A percentile compares a stretch with the other conserved stretches of the same genome.
These are phyloP conservation scores for Luidia sarsii DNA, from an alignment of 53 echinoderm and acorn worm genomes.

Conservation along the genomic window DNA sequence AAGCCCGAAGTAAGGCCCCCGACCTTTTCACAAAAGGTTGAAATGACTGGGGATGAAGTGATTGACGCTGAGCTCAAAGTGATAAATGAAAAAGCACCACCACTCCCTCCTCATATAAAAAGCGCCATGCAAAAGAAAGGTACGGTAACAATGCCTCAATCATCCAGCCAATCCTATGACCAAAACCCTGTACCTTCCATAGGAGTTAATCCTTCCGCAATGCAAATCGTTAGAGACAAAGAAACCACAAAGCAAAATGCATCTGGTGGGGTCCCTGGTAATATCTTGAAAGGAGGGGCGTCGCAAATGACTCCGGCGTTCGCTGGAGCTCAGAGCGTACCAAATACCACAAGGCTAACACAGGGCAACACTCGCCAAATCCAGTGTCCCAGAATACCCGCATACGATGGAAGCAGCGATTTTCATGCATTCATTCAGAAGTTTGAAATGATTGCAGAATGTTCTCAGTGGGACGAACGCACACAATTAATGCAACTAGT, in stretches of 20 bases:
- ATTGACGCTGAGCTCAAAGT: background rate
- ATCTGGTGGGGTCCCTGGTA: too few species aligned
- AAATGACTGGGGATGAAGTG: background rate
- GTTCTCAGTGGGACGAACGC: background rate
- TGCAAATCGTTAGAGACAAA: too few species aligned
- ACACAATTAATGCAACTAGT: background rate
- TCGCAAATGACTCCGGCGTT: too few species aligned
- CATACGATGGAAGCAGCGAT: conserved; percentile 10
- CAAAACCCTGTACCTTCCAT: too few species aligned
- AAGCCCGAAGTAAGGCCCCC: too few species aligned
- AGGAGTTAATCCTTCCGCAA: too few species aligned
- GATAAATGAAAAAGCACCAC: background rate
- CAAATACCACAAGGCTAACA: conserved; percentile 7
- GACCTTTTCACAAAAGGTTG: too few species aligned
- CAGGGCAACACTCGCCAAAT: too few species aligned
- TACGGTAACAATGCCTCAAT: too few species aligned
- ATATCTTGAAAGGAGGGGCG: too few species aligned
- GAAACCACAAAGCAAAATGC: too few species aligned
- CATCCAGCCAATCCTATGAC: too few species aligned
- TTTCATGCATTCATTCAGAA: background rate
- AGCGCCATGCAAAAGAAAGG: background rate
- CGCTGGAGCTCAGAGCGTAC: background rate
- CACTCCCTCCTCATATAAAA: background rate
- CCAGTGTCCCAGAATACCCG: background rate
- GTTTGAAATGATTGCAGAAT: conserved; percentile 15